A percentile compares a stretch with the other conserved stretches of the same genome.
Conservation (phyloP, 2,113 vertebrate species). For the Megaceryle maxima region DNA sequence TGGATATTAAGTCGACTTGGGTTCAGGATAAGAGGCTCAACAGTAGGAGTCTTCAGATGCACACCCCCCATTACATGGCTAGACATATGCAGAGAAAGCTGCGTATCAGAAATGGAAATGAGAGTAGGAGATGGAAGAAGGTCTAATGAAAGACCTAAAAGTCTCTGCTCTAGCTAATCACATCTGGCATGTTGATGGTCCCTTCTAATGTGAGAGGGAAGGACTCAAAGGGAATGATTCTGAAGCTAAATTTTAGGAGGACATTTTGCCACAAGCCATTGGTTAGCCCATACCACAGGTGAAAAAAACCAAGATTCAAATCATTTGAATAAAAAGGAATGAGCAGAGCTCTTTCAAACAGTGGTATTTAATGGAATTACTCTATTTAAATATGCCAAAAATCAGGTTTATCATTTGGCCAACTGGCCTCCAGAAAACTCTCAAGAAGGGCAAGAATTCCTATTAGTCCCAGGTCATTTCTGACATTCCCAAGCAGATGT, state of each 20-base stretch:
- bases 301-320: neutral
- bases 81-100: neutral
- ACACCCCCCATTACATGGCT: fast-evolving
- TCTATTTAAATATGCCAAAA: neutral
- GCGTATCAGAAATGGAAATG: neutral
- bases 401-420: neutral
- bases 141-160: neutral
- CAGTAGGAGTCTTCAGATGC: neutral
- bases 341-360: neutral
- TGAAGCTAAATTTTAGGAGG: neutral
- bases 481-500: neutral
- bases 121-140: neutral
- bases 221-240: neutral
- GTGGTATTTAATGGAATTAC: neutral
- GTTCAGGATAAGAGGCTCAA: neutral
- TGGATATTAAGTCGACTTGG: neutral
- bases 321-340: neutral
- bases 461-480: fast-evolving
- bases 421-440: neutral
- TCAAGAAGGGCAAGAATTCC: neutral
- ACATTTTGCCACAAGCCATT: neutral
- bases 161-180: neutral
- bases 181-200: fast-evolving
- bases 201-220: neutral
- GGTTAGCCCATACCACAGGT: neutral